phyloP scores from a whole-genome alignment of 2,113 vertebrate species.

The Takifugu flavidus region DNA sequence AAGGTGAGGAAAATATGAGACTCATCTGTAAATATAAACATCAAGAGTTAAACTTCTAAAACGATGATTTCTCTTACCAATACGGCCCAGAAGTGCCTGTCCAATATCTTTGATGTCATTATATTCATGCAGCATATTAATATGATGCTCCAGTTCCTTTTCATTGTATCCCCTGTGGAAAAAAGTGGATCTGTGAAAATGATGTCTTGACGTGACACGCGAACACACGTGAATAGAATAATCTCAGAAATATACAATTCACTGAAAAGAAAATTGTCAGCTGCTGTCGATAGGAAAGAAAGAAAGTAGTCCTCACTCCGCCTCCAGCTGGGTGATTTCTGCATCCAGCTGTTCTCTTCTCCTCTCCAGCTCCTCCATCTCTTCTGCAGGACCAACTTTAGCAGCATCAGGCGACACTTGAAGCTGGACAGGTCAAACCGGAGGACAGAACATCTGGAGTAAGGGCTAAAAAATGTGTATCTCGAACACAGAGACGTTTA shows the following conservation, averaged over 20 bases:
- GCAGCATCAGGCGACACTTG: conserved; percentile 37
- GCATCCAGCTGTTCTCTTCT: conserved; percentile 58
- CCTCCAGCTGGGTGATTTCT: conserved; percentile 70
- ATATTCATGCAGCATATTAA: conserved; percentile 89
- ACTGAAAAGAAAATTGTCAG: neutral
- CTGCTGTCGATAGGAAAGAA: neutral
- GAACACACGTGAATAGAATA: no score
- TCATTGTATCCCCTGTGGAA: conserved; percentile 80
- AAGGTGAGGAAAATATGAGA: no score
- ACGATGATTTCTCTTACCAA: conserved; percentile 77
- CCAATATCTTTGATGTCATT: conserved; percentile 93
- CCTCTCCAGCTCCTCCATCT: conserved; percentile 64
- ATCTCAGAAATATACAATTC: neutral
- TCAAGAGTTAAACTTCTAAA: neutral
- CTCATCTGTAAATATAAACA: no score
- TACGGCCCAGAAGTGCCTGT: conserved; percentile 87
- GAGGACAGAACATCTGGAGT: neutral
- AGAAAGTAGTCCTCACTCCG: conserved; percentile 58
- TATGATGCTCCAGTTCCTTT: conserved; percentile 85
- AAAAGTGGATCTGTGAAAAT: neutral
- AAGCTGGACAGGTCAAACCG: conserved; percentile 48
- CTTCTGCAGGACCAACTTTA: conserved; percentile 54
- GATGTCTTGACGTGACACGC: no score
- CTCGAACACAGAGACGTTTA: conserved; percentile 6
- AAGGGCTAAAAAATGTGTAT: neutral